Evolutionary conservation across 1,140 invertebrate species (phyloP), one percentile per base, ranked within the genome.

Genomic region (Goniozus legneri): DNA sequence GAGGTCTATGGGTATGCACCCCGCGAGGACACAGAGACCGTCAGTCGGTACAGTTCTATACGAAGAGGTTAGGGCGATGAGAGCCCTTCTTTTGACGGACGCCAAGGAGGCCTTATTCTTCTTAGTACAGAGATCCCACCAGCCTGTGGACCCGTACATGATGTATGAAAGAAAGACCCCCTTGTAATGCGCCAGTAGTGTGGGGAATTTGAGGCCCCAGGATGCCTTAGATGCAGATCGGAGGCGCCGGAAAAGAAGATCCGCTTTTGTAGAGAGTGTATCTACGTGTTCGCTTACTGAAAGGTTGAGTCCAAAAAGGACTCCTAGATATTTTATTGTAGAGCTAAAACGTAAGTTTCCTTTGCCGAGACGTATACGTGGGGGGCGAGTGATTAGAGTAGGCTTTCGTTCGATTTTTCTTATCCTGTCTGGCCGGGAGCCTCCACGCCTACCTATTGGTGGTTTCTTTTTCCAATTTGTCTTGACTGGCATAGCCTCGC

Each of bases 121-220:
- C 4, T 18, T 1, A 4, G 46, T 50, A 2, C 45, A 20, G 2
- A 46, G 18, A 10, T 60, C 52, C 6, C 35, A 36, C 63, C 67
- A 72, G 0, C 54, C 52, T 1, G 50, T 43, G 0, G 58, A 60
- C 1, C 54, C 65, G 50, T 72, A 70, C 0, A 50, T 39, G 0
- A 57, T 34, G 8, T 41, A 52, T 0, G 64, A 30, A 0, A 60
- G 31, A 15, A 62, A 62, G 1, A 65, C 24, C 0, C 61, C 56
- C 13, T 39, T 40, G 33, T 68, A 71, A 3, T 62, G 16, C 1
- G 42, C 33, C 16, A 21, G 42, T 7, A 64, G 18, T 1, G 58
- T 41, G 2, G 30, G 36, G 12, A 35, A 55, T 14, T 42, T 41
- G 1, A 60, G n/a, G 7, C 54, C 58, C 54, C 54, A 56, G 1